A percentile compares a stretch with the other conserved stretches of the same genome.
These are phyloP conservation scores for Gambusia holbrooki DNA, from an alignment of 2,113 vertebrate species.

Conservation along the genomic window DNA sequence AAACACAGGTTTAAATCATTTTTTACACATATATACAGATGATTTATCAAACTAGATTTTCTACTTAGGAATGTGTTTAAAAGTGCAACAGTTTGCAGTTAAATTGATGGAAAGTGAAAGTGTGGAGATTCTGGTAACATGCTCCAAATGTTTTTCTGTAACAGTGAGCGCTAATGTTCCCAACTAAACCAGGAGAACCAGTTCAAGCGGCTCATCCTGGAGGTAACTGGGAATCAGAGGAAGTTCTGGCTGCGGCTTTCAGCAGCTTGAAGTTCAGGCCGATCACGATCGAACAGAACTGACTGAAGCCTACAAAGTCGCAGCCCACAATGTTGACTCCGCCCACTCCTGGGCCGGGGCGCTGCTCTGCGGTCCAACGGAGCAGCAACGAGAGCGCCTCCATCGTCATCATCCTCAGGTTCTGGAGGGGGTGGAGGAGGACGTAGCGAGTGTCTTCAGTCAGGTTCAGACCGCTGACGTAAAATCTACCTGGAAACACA, in stretches of 20 bases:
- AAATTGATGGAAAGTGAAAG: background rate
- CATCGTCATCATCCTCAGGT: conserved; percentile 71
- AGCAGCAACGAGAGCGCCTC: conserved; percentile 62
- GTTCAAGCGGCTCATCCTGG: background rate
- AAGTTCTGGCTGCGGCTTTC: background rate
- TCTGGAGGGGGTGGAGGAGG: conserved; percentile 71
- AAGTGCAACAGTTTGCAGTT: background rate
- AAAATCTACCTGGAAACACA: conserved; percentile 69
- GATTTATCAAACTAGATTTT: too few species aligned
- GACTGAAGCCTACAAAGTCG: conserved; percentile 70
- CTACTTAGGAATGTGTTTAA: background rate
- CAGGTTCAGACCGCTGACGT: conserved; percentile 79
- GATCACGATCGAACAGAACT: conserved; percentile 73
- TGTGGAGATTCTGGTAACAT: too few species aligned
- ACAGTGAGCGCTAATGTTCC: background rate
- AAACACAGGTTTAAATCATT: too few species aligned
- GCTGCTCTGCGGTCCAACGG: conserved; percentile 70
- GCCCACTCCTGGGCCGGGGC: conserved; percentile 37
- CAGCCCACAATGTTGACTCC: conserved; percentile 78
- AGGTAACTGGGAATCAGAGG: background rate
- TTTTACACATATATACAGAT: too few species aligned
- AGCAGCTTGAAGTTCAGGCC: conserved; percentile 68
- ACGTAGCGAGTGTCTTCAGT: conserved; percentile 73
- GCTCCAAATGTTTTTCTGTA: too few species aligned
- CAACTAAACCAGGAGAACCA: background rate